These are phyloP conservation scores for Calycopis cecrops DNA, from an alignment of 1,140 invertebrate genomes.

Conservation along the genomic window DNA sequence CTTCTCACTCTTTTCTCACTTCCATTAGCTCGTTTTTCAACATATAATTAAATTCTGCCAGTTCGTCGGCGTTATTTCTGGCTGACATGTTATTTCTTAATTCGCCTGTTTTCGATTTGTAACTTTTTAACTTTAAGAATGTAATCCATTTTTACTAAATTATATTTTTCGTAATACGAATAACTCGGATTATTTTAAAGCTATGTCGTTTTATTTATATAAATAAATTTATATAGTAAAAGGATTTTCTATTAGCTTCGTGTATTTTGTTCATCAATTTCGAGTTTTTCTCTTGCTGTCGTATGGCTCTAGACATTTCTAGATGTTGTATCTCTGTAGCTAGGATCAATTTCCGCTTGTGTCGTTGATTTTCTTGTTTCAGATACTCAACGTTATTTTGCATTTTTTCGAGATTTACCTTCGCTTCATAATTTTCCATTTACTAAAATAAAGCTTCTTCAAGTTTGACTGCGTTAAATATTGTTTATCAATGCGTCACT, in stretches of 20 bases:
- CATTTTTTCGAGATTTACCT: slow-evolving; percentile 26
- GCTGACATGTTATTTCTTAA: slow-evolving; percentile 49
- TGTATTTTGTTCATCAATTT: slow-evolving; percentile 36
- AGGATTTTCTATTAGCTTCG: slow-evolving; percentile 34
- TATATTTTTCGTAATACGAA: slow-evolving; percentile 20
- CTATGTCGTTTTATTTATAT: slow-evolving; percentile 2
- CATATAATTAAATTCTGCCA: slow-evolving; percentile 52
- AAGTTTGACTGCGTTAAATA: neutral
- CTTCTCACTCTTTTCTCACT: slow-evolving; percentile 1
- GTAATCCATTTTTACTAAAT: slow-evolving; percentile 25
- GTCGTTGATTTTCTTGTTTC: slow-evolving; percentile 36
- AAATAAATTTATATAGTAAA: no score
- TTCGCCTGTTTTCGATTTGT: slow-evolving; percentile 36
- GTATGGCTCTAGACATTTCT: slow-evolving; percentile 60
- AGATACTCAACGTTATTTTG: slow-evolving; percentile 27
- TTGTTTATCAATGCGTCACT: no score
- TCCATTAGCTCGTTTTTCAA: slow-evolving; percentile 31
- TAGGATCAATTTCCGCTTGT: slow-evolving; percentile 33
- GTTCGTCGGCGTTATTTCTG: slow-evolving; percentile 33
- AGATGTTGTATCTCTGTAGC: slow-evolving; percentile 58
- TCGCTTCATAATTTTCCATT: slow-evolving; percentile 19
- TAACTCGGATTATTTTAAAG: no score
- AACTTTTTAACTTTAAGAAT: slow-evolving; percentile 30
- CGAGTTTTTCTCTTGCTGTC: slow-evolving; percentile 44
- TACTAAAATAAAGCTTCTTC: neutral